phyloP scores from a whole-genome alignment of 2,797 vertebrate species.

The Protosalanx chinensis region DNA sequence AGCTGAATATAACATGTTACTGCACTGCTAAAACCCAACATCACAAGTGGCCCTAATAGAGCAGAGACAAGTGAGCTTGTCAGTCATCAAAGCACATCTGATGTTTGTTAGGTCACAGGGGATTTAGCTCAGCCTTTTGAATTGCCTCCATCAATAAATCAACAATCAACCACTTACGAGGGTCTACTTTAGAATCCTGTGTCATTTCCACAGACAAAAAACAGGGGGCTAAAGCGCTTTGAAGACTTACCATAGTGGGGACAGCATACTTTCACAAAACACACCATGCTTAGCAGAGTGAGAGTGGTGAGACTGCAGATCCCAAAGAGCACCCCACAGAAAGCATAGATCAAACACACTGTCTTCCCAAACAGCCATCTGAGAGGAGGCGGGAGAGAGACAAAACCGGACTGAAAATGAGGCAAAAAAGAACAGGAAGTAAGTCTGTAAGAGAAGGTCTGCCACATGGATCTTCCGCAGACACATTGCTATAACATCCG shows the following conservation, averaged over 20 bases:
- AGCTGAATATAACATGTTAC: too few species aligned
- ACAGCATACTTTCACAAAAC: conserved; percentile 82
- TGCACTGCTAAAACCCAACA: conserved; percentile 30
- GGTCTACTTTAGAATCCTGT: conserved; percentile 29
- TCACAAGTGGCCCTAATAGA: conserved; percentile 50
- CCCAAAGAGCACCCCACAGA: conserved; percentile 79
- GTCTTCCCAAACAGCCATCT: conserved; percentile 73
- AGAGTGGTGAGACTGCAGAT: conserved; percentile 78
- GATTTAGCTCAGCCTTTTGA: conserved; percentile 44
- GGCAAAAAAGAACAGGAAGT: too few species aligned
- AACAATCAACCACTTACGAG: conserved; percentile 37
- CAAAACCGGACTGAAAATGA: background rate
- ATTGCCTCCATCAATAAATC: conserved; percentile 42
- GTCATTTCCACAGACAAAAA: conserved; percentile 27
- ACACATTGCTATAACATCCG: conserved; percentile 16
- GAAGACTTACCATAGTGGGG: conserved; percentile 73
- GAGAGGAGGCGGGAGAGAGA: conserved; percentile 18
- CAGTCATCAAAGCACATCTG: conserved; percentile 54
- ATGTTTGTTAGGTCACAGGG: conserved; percentile 30
- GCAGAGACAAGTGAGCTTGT: conserved; percentile 24
- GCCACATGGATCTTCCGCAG: background rate
- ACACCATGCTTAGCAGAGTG: conserved; percentile 77
- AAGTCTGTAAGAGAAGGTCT: too few species aligned
- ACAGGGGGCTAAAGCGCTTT: conserved; percentile 13
- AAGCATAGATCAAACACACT: conserved; percentile 70